Evolutionary conservation across 1,140 invertebrate genomes (phyloP).

Genomic region (Habropoda laboriosa): DNA sequence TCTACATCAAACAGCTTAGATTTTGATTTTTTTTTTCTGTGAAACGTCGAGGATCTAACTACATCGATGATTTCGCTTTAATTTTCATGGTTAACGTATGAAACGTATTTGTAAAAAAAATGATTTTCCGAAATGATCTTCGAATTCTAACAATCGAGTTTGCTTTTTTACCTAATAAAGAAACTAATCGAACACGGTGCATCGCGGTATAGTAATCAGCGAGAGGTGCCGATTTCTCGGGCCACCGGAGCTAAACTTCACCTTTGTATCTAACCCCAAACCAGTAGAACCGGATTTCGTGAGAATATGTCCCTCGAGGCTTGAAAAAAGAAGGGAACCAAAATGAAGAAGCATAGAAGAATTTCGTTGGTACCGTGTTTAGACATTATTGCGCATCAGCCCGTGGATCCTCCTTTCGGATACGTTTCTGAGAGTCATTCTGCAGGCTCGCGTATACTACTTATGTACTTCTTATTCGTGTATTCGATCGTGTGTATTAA

Average conservation of each 20-base stretch:
- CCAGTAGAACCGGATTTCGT: slow-evolving; percentile 61
- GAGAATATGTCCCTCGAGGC: slow-evolving; percentile 45
- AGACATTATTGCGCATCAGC: not conserved
- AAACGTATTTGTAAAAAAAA: no score
- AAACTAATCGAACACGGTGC: slow-evolving; percentile 8
- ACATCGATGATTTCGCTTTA: no score
- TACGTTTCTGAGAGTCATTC: not conserved
- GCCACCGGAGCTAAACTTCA: slow-evolving; percentile 26
- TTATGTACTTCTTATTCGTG: no score
- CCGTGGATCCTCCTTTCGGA: not conserved
- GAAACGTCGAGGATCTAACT: not conserved
- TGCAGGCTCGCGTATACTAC: not conserved
- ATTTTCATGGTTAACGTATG: no score
- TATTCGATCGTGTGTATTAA: no score
- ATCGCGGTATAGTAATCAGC: slow-evolving; percentile 27
- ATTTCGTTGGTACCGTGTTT: slow-evolving; percentile 33
- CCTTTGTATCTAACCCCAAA: slow-evolving; percentile 43
- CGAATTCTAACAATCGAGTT: not conserved
- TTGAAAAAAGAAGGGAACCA: slow-evolving; percentile 28
- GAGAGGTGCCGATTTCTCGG: slow-evolving; percentile 45
- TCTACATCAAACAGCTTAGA: no score
- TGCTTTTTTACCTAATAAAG: not conserved
- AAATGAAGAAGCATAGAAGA: slow-evolving; percentile 36
- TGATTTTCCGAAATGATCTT: no score
- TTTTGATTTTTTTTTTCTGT: not conserved